Conservation (phyloP, 1,140 invertebrate genomes). For the Drosophila parvula region DNA sequence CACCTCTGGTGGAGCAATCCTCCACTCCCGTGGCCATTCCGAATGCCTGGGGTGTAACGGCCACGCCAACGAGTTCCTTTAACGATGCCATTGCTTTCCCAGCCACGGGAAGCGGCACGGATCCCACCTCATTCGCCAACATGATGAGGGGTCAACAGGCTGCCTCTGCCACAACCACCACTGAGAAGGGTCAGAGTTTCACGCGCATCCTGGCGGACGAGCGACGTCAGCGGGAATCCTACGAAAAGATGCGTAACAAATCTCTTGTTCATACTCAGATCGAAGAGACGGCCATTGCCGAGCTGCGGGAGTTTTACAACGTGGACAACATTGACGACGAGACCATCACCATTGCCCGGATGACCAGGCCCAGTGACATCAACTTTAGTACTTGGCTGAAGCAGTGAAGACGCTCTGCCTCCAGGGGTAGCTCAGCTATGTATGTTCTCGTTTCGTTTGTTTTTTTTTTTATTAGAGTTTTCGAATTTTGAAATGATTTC, state of each 20-base stretch:
- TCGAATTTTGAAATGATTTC: slow-evolving; percentile 4
- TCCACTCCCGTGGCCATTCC: slow-evolving; percentile 53
- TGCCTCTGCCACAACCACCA: background rate
- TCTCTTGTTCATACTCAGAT: slow-evolving; percentile 87
- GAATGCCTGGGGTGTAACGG: slow-evolving; percentile 73
- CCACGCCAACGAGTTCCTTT: slow-evolving; percentile 27
- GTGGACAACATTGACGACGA: slow-evolving; percentile 86
- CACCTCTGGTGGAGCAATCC: slow-evolving; percentile 28
- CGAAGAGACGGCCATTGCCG: slow-evolving; percentile 89
- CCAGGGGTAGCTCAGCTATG: slow-evolving; percentile 4
- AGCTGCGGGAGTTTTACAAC: slow-evolving; percentile 87
- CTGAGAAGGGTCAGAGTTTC: slow-evolving; percentile 76
- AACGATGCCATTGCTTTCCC: slow-evolving; percentile 44
- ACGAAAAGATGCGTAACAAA: slow-evolving; percentile 85
- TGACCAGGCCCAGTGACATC: slow-evolving; percentile 54
- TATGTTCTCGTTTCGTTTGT: slow-evolving; percentile 18
- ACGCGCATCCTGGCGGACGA: slow-evolving; percentile 85
- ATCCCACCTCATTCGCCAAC: slow-evolving; percentile 78
- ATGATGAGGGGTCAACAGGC: slow-evolving; percentile 62
- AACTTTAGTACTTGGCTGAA: slow-evolving; percentile 79
- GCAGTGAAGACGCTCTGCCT: slow-evolving; percentile 48
- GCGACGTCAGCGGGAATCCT: slow-evolving; percentile 85
- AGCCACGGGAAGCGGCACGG: slow-evolving; percentile 57
- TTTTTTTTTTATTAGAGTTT: slow-evolving; percentile 35
- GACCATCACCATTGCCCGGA: slow-evolving; percentile 86